These are phyloP conservation scores for Lepidurus arcticus DNA, from an alignment of 1,140 invertebrate genomes.

Conservation along the genomic window DNA sequence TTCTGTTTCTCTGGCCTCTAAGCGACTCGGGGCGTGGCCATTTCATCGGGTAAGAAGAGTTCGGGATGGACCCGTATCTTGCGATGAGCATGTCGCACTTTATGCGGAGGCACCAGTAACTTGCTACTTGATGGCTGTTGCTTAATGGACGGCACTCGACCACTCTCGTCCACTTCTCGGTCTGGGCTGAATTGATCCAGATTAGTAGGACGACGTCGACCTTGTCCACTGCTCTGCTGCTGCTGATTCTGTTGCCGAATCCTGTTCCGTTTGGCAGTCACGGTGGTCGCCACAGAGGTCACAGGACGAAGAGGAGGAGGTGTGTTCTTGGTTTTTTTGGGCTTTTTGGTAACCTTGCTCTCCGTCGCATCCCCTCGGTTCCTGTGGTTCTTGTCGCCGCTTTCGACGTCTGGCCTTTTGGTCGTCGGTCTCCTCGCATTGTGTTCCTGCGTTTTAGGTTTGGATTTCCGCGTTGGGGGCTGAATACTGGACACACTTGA, in stretches of 20 bases:
- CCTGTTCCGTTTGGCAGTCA: background rate
- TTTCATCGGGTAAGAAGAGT: slow-evolving; percentile 3
- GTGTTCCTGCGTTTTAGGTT: background rate
- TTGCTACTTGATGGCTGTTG: background rate
- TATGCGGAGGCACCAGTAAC: background rate
- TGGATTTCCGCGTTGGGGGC: background rate
- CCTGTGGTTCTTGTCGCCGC: background rate
- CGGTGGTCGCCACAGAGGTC: background rate
- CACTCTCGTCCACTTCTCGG: background rate
- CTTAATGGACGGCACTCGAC: background rate
- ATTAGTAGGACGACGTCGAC: background rate
- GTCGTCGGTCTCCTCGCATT: background rate
- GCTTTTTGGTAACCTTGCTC: background rate
- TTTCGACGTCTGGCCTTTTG: background rate
- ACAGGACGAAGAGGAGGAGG: background rate
- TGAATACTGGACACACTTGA: background rate
- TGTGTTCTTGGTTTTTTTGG: slow-evolving; percentile 24
- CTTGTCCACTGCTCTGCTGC: slow-evolving; percentile 6
- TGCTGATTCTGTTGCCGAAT: slow-evolving; percentile 13
- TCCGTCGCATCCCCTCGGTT: slow-evolving; percentile 5
- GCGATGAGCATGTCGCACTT: slow-evolving; percentile 27
- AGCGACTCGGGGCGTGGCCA: too few species aligned
- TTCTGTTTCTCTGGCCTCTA: too few species aligned
- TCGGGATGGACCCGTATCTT: slow-evolving; percentile 28
- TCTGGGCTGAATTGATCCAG: background rate